phyloP scores from a whole-genome alignment of 2,888 invertebrate species.

The Lobophora halterata region DNA sequence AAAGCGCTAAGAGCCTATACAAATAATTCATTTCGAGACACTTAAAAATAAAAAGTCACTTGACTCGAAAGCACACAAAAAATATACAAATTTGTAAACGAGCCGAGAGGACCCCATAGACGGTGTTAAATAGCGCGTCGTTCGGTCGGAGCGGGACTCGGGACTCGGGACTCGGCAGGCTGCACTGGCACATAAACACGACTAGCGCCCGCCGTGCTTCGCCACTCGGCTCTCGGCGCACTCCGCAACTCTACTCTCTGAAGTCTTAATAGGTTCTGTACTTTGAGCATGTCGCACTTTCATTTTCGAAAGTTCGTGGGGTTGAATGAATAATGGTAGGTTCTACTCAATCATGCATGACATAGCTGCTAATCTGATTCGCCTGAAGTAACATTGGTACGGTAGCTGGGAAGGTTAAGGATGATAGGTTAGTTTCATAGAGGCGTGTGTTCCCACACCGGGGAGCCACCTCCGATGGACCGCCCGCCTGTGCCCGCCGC shows the following conservation, averaged over 20 bases:
- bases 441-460: too few species aligned
- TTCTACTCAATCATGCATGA: too few species aligned
- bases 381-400: too few species aligned
- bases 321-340: too few species aligned
- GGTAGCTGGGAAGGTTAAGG: too few species aligned
- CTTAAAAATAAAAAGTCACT: slow-evolving; percentile 67
- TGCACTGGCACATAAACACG: slow-evolving; percentile 18
- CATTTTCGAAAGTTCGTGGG: too few species aligned
- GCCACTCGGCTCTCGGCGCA: not conserved
- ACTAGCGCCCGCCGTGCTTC: slow-evolving; percentile 40
- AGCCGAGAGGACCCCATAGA: slow-evolving; percentile 56
- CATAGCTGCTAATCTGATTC: too few species aligned
- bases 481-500: too few species aligned
- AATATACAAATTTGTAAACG: slow-evolving; percentile 65
- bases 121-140: slow-evolving; percentile 66
- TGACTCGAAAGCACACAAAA: slow-evolving; percentile 52
- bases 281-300: too few species aligned
- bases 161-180: not conserved
- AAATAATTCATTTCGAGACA: slow-evolving; percentile 71
- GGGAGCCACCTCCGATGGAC: too few species aligned
- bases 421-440: too few species aligned
- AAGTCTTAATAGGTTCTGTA: too few species aligned
- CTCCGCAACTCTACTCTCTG: not conserved
- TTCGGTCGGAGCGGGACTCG: slow-evolving; percentile 35
- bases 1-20: slow-evolving; percentile 59